Evolutionary conservation across 2,797 vertebrate species (phyloP).

Genomic region (Argentina silus): DNA sequence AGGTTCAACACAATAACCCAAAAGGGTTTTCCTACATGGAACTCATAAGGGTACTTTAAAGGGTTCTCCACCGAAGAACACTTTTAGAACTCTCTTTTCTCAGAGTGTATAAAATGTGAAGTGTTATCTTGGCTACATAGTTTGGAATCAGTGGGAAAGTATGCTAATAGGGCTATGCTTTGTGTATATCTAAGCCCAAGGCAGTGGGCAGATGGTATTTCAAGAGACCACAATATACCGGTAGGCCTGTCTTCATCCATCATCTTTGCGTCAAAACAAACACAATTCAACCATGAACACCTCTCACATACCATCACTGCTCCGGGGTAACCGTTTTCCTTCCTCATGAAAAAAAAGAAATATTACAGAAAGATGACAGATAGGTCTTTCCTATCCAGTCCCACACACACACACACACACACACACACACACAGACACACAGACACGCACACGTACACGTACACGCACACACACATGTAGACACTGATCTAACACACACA

Average conservation of each 20-base stretch:
- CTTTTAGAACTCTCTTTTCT: too few species aligned
- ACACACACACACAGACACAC: not conserved
- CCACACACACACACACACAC: not conserved
- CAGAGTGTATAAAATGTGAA: not conserved
- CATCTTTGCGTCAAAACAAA: constrained; percentile 25
- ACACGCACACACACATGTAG: not conserved
- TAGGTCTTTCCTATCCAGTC: too few species aligned
- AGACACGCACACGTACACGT: not conserved
- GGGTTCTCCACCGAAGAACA: too few species aligned
- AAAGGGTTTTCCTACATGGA: too few species aligned
- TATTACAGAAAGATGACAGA: not conserved
- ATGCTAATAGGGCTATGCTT: not conserved
- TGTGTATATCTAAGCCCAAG: not conserved
- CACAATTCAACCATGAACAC: not conserved
- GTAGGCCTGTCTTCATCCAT: constrained; percentile 8
- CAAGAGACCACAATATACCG: constrained; percentile 8
- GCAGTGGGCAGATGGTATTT: constrained; percentile 4
- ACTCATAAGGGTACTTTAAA: too few species aligned
- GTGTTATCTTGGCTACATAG: too few species aligned
- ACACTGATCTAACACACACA: too few species aligned
- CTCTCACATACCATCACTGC: not conserved
- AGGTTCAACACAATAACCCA: too few species aligned
- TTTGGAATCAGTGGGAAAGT: not conserved
- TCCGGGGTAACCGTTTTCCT: not conserved
- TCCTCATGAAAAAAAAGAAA: not conserved